phyloP scores from a whole-genome alignment of 2,888 invertebrate species.

The Sacculina carcini region DNA sequence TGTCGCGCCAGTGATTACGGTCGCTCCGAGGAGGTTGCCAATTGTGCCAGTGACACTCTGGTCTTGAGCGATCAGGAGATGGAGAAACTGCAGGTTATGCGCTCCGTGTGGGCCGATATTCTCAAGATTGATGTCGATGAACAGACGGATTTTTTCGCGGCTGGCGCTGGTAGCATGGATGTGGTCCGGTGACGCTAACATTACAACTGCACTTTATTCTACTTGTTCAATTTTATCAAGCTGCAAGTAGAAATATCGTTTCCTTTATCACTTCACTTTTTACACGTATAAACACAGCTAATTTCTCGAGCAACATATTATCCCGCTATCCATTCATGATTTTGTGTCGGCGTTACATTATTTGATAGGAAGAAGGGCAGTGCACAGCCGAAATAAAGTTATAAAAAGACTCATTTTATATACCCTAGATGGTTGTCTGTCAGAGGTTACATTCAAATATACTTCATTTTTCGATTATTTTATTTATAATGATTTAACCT shows the following conservation, averaged over 20 bases:
- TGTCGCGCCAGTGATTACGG: slow-evolving; percentile 48
- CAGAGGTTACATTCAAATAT: too few species aligned
- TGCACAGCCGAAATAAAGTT: neutral
- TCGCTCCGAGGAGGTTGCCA: slow-evolving; percentile 32
- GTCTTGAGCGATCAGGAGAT: slow-evolving; percentile 48
- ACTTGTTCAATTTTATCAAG: too few species aligned
- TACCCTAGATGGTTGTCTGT: too few species aligned
- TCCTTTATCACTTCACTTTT: neutral
- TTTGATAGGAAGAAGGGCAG: neutral
- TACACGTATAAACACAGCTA: neutral
- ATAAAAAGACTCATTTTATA: too few species aligned
- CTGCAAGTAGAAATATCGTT: too few species aligned
- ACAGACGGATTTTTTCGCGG: slow-evolving; percentile 68
- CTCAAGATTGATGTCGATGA: slow-evolving; percentile 43
- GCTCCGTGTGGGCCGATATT: slow-evolving; percentile 58
- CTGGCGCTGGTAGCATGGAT: slow-evolving; percentile 96
- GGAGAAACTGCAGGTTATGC: slow-evolving; percentile 32
- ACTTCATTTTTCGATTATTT: neutral
- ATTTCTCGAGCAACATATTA: neutral
- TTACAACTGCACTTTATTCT: neutral
- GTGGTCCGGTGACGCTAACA: slow-evolving; percentile 35
- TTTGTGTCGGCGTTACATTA: too few species aligned
- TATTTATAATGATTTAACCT: too few species aligned
- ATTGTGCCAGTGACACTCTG: slow-evolving; percentile 26
- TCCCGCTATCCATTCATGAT: too few species aligned